Evolutionary conservation across 2,797 vertebrate genomes (phyloP).

Genomic region (Acridotheres tristis): DNA sequence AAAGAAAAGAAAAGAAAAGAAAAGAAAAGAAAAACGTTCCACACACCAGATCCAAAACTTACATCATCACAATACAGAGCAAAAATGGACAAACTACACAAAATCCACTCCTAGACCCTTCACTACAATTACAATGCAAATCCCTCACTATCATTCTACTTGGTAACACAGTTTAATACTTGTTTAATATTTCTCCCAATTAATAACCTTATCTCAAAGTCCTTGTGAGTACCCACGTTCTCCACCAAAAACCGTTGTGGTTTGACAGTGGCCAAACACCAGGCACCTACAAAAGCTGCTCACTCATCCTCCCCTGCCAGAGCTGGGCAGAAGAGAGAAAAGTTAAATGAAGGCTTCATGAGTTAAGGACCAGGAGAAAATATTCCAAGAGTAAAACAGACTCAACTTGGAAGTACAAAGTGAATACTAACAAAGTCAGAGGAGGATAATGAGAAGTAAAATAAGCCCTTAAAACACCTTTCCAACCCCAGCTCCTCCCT

Average conservation of each 20-base stretch:
- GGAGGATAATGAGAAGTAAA: neutral
- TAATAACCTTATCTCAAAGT: neutral
- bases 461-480: neutral
- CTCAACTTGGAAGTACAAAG: neutral
- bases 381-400: neutral
- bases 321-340: neutral
- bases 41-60: neutral
- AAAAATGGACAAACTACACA: neutral
- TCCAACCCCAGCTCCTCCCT: neutral
- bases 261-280: neutral
- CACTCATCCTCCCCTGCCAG: neutral
- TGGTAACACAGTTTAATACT: neutral
- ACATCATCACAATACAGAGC: neutral
- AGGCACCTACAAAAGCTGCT: neutral
- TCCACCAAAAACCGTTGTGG: neutral
- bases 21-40: neutral
- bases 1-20: too few species aligned
- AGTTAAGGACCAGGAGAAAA: neutral
- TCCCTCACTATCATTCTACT: neutral
- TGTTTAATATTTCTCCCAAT: neutral
- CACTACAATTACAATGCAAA: neutral
- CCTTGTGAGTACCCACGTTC: neutral
- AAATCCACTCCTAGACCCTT: neutral
- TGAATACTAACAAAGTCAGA: neutral
- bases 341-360: neutral